These are phyloP conservation scores for Tyrannus savana DNA, from an alignment of 2,113 vertebrate genomes.

Conservation along the genomic window DNA sequence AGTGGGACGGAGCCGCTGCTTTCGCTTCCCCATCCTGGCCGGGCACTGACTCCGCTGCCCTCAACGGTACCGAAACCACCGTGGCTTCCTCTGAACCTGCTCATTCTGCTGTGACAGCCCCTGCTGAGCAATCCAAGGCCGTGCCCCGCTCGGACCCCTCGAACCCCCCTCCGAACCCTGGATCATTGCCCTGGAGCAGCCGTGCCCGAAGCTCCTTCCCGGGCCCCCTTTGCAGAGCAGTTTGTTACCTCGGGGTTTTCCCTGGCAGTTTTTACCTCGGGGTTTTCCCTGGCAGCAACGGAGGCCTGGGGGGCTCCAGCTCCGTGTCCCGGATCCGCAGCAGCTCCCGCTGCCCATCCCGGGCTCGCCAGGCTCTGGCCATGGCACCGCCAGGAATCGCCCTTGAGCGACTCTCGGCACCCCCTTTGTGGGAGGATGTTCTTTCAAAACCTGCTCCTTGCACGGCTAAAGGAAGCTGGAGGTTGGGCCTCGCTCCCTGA, in stretches of 20 bases:
- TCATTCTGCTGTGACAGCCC: too few relatives aligned
- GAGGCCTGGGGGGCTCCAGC: background rate
- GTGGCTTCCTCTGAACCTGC: rapidly evolving
- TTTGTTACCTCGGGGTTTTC: background rate
- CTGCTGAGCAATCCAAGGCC: rapidly evolving
- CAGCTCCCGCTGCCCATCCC: background rate
- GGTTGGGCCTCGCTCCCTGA: background rate
- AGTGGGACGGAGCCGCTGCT: background rate
- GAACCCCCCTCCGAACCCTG: too few relatives aligned
- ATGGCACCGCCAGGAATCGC: rapidly evolving
- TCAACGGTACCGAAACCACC: rapidly evolving
- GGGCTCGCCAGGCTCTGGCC: rapidly evolving
- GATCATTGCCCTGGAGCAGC: background rate
- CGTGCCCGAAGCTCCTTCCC: background rate
- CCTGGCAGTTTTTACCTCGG: slow-evolving; percentile 3
- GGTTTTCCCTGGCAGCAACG: background rate
- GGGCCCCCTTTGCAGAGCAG: background rate
- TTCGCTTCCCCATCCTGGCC: background rate
- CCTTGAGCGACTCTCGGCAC: background rate
- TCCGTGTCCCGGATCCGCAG: background rate
- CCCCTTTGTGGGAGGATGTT: background rate
- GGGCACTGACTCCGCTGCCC: background rate
- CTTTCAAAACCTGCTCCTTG: background rate
- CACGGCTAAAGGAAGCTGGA: background rate
- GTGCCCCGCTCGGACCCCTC: background rate